These are phyloP conservation scores for Drepanosiphum platanoidis DNA, from an alignment of 2,888 invertebrate species.

Conservation along the genomic window DNA sequence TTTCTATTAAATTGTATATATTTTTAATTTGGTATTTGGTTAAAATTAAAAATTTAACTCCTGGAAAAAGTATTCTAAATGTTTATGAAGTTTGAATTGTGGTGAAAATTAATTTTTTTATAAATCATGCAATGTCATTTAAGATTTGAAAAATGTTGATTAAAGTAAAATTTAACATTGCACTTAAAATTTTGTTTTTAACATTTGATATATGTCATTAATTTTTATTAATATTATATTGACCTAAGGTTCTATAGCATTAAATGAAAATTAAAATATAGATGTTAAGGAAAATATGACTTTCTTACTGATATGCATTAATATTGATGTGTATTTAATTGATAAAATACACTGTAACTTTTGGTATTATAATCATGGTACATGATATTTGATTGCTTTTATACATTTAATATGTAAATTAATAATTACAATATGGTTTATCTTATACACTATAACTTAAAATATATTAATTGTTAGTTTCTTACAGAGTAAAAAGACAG, in stretches of 20 bases:
- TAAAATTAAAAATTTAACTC: background rate
- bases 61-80: too few species aligned
- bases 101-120: too few species aligned
- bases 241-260: background rate
- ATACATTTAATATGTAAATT: background rate
- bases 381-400: too few species aligned
- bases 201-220: too few species aligned
- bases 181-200: too few species aligned
- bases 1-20: background rate
- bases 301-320: too few species aligned
- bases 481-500: background rate
- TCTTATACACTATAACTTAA: background rate
- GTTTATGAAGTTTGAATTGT: background rate
- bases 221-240: background rate
- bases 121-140: background rate
- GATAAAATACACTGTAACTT: too few species aligned
- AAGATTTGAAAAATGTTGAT: too few species aligned
- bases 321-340: too few species aligned
- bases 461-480: constrained; percentile 10
- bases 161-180: background rate
- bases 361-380: background rate
- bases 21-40: background rate
- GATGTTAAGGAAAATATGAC: too few species aligned
- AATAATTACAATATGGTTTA: background rate
- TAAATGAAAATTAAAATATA: background rate